phyloP scores from a whole-genome alignment of 2,113 vertebrate genomes.

The Aplodontia rufa region DNA sequence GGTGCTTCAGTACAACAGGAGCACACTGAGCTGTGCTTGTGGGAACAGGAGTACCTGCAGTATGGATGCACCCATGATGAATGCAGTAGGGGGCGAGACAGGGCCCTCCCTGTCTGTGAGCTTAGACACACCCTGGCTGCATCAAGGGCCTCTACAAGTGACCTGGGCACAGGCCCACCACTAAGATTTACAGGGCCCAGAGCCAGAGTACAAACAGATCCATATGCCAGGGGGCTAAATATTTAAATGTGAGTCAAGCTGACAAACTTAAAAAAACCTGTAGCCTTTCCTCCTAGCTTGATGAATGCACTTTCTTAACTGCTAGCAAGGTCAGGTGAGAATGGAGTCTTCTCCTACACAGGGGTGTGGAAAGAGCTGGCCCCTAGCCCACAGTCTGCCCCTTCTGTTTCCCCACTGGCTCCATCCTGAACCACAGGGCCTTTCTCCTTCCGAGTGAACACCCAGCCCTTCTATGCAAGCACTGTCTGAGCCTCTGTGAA shows the following conservation, averaged over 20 bases:
- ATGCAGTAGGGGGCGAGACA: background rate
- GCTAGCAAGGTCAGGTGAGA: background rate
- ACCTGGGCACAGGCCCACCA: background rate
- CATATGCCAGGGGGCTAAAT: background rate
- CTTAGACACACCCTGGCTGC: background rate
- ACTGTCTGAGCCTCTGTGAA: background rate
- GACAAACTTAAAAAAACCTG: background rate
- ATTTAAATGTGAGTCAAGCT: background rate
- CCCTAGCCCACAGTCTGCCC: too few relatives aligned
- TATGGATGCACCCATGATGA: accelerated
- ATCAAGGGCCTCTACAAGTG: background rate
- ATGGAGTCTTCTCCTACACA: background rate
- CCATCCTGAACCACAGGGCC: background rate
- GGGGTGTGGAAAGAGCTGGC: background rate
- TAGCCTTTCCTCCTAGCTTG: background rate
- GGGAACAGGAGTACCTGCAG: accelerated
- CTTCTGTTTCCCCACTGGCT: background rate
- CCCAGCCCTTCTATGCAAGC: background rate
- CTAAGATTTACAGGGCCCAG: background rate
- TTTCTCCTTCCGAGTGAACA: background rate
- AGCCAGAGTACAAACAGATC: background rate
- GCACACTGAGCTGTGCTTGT: background rate
- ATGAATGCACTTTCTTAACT: background rate
- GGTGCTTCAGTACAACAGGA: background rate
- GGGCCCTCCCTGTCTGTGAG: too few relatives aligned